Conservation (phyloP, 2,113 vertebrate species). For the Elachura formosa region DNA sequence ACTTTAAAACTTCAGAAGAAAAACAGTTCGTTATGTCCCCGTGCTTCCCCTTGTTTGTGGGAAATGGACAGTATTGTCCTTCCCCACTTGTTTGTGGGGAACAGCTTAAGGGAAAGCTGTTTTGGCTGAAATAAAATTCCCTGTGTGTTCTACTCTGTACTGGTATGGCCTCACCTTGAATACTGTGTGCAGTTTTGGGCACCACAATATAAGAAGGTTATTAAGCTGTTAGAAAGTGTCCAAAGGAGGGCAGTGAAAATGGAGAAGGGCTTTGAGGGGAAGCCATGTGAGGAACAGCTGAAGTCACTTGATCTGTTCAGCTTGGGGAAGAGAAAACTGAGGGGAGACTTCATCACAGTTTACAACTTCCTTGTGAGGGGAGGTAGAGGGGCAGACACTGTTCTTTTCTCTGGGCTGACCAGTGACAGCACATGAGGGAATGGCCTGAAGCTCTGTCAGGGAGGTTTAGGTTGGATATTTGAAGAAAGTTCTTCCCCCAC, state of each 20-base stretch:
- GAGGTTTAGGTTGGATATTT: neutral
- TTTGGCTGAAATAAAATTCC: neutral
- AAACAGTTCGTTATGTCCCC: too few relatives aligned
- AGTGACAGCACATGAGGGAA: neutral
- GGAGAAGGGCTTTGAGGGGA: neutral
- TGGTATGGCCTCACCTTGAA: neutral
- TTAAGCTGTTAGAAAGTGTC: neutral
- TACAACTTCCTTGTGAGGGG: neutral
- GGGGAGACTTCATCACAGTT: rapidly evolving
- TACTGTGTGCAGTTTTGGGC: neutral
- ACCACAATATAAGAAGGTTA: neutral
- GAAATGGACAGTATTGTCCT: too few relatives aligned
- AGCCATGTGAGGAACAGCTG: rapidly evolving
- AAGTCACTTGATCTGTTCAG: neutral
- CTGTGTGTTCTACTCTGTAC: neutral
- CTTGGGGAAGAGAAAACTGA: neutral
- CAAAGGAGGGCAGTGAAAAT: neutral
- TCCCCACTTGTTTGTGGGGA: neutral
- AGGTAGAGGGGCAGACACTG: neutral
- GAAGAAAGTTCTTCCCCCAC: neutral
- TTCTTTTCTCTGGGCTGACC: neutral
- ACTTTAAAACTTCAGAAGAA: too few relatives aligned
- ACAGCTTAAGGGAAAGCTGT: neutral
- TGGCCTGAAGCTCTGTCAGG: neutral
- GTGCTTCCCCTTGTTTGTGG: too few relatives aligned